phyloP scores from a whole-genome alignment of 2,113 vertebrate genomes.

The Poeciliopsis prolifica region DNA sequence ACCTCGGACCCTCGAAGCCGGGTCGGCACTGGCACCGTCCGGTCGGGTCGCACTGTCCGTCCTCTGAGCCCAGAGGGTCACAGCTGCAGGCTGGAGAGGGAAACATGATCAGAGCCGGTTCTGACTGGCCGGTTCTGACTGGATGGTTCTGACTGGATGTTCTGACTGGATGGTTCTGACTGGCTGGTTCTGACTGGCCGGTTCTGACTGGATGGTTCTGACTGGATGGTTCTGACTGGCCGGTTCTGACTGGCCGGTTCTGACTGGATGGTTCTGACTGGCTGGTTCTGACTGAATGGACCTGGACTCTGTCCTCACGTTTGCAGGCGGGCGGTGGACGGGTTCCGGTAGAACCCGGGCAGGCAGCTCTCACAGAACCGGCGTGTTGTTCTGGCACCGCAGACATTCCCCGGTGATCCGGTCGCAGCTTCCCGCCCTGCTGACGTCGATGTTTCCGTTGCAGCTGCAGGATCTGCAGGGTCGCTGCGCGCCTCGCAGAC shows the following conservation, averaged over 20 bases:
- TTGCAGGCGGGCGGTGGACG: slow-evolving; percentile 77
- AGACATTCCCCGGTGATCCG: slow-evolving; percentile 83
- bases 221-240: no score
- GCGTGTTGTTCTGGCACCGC: slow-evolving; percentile 88
- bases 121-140: no score
- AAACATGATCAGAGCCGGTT: neutral
- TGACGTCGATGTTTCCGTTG: slow-evolving; percentile 80
- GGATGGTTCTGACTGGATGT: no score
- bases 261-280: no score
- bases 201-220: neutral
- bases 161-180: no score
- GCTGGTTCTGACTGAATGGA: no score
- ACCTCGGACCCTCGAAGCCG: slow-evolving; percentile 84
- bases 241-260: no score
- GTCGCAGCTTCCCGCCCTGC: slow-evolving; percentile 83
- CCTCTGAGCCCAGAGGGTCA: slow-evolving; percentile 70
- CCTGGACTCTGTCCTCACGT: slow-evolving; percentile 34
- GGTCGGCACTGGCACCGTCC: slow-evolving; percentile 88
- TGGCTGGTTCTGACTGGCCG: neutral
- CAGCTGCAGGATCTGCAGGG: slow-evolving; percentile 85
- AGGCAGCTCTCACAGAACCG: slow-evolving; percentile 83
- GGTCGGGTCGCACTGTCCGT: slow-evolving; percentile 72
- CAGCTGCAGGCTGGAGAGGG: slow-evolving; percentile 85
- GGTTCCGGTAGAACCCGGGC: slow-evolving; percentile 82
- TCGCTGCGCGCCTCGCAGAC: slow-evolving; percentile 57